A percentile compares a stretch with the other conserved stretches of the same genome.
Conservation (phyloP, 2,888 invertebrate genomes). For the Drosophila rubida region DNA sequence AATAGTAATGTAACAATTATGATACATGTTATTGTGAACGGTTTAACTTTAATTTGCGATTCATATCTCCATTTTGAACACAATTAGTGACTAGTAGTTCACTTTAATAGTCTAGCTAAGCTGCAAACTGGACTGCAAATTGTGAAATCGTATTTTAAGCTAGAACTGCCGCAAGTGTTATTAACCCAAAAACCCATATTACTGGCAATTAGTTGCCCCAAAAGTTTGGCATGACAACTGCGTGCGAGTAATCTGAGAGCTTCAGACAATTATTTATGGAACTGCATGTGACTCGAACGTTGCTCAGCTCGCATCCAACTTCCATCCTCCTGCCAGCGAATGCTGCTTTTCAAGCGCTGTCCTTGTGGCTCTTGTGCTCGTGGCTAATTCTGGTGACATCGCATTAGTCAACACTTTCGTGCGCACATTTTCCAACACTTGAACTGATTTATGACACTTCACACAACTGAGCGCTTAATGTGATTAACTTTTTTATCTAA, state of each 20-base stretch:
- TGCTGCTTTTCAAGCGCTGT: not conserved
- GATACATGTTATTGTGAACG: too few species aligned
- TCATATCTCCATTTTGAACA: not conserved
- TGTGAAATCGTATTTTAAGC: conserved; percentile 32
- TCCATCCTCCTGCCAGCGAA: not conserved
- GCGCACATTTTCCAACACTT: conserved; percentile 49
- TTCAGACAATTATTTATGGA: conserved; percentile 70
- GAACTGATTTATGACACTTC: conserved; percentile 67
- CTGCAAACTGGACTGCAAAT: conserved; percentile 11
- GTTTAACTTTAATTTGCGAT: too few species aligned
- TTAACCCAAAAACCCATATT: conserved; percentile 55
- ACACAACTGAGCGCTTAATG: conserved; percentile 45
- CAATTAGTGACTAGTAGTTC: not conserved
- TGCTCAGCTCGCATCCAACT: too few species aligned
- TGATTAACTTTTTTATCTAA: conserved; percentile 52
- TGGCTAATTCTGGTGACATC: conserved; percentile 51
- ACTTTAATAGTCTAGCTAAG: conserved; percentile 3
- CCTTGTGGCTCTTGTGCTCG: conserved; percentile 15
- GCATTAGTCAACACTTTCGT: conserved; percentile 60
- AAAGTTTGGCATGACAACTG: conserved; percentile 51
- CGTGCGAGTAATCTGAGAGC: conserved; percentile 61
- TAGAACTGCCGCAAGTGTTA: conserved; percentile 26
- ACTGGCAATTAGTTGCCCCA: conserved; percentile 64
- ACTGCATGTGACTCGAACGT: conserved; percentile 16
- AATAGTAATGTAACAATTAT: too few species aligned